A percentile compares a stretch with the other conserved stretches of the same genome.
phyloP scores from a whole-genome alignment of 2,888 invertebrate species.

The Icerya purchasi region DNA sequence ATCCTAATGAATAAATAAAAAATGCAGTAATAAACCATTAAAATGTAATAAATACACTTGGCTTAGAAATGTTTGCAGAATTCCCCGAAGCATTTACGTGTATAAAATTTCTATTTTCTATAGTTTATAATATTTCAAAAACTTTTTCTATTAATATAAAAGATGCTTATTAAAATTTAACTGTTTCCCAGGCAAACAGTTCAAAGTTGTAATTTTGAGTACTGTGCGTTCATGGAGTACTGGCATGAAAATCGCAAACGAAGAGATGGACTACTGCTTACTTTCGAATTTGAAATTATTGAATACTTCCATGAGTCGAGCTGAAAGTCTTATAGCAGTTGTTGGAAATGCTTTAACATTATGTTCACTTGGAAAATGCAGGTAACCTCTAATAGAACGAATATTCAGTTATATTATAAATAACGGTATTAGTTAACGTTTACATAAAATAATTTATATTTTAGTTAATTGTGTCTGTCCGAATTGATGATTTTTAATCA shows the following conservation, averaged over 20 bases:
- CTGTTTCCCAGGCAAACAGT: constrained; percentile 42
- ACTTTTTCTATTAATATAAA: background rate
- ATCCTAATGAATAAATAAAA: no score
- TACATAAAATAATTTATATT: no score
- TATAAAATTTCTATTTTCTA: no score
- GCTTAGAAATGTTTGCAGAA: no score
- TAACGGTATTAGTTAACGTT: no score
- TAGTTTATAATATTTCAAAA: no score
- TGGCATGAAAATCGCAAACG: constrained; percentile 30
- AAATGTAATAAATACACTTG: no score
- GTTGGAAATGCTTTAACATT: constrained; percentile 67
- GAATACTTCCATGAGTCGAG: constrained; percentile 63
- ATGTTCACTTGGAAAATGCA: constrained; percentile 56
- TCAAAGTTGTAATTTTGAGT: constrained; percentile 56
- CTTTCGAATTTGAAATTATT: constrained; percentile 58
- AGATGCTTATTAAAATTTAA: constrained; percentile 7
- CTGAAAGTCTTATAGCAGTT: constrained; percentile 60
- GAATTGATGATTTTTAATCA: no score
- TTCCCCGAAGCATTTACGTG: no score
- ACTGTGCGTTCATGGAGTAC: constrained; percentile 55
- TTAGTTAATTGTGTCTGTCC: no score
- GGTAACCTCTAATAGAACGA: constrained; percentile 22
- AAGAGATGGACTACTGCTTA: constrained; percentile 55
- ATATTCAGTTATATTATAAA: no score
- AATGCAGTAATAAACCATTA: no score